Conservation (phyloP, 2,888 invertebrate genomes). For the Ochropleura plecta region DNA sequence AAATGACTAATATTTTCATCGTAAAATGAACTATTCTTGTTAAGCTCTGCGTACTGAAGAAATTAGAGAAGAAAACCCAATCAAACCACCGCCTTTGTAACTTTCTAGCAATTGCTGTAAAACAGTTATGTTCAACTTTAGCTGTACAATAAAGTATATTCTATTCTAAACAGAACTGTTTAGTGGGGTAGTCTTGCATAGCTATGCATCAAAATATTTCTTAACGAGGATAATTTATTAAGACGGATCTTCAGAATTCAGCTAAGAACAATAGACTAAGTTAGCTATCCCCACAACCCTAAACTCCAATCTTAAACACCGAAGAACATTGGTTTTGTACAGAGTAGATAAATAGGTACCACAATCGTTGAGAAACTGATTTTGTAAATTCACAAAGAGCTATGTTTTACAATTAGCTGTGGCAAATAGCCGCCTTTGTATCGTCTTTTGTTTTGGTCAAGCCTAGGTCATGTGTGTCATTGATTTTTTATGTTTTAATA, state of each 20-base stretch:
- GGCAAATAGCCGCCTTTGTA: constrained; percentile 47
- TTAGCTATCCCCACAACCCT: constrained; percentile 38
- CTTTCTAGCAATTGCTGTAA: no score
- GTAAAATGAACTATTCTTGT: no score
- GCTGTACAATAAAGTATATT: no score
- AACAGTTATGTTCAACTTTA: no score
- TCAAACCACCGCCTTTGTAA: no score
- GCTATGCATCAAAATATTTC: no score
- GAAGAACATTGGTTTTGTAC: constrained; percentile 71
- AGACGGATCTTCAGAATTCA: neutral
- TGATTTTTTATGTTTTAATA: constrained; percentile 17
- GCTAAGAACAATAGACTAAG: neutral
- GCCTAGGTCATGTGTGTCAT: constrained; percentile 32
- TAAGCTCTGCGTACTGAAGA: no score
- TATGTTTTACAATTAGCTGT: constrained; percentile 46
- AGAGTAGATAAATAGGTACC: constrained; percentile 68
- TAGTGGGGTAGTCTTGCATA: no score
- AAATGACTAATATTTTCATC: no score
- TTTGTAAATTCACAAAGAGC: constrained; percentile 59
- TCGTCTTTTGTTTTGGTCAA: constrained; percentile 27
- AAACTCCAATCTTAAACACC: constrained; percentile 26
- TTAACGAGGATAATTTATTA: no score
- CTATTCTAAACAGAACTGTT: no score
- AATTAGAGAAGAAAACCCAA: no score
- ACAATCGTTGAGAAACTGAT: constrained; percentile 55